These are phyloP conservation scores for Drosophila mulleri DNA, from an alignment of 2,888 invertebrate genomes.

Conservation along the genomic window DNA sequence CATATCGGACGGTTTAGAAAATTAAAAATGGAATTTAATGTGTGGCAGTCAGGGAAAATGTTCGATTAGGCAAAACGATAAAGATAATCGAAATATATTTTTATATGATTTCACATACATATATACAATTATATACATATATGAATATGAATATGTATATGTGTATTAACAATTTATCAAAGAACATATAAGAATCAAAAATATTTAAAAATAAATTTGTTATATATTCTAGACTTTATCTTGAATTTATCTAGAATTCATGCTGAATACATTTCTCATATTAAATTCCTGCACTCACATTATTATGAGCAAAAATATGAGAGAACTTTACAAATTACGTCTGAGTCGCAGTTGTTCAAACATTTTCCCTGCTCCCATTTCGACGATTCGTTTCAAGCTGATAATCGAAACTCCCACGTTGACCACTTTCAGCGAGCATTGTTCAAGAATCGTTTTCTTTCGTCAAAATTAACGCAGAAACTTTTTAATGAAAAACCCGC, in stretches of 20 bases:
- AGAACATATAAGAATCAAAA: neutral
- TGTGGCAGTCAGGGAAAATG: neutral
- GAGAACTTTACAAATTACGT: slow-evolving; percentile 31
- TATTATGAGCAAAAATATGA: neutral
- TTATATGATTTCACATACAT: neutral
- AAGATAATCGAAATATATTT: slow-evolving; percentile 14
- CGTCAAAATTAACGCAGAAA: slow-evolving; percentile 78
- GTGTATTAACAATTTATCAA: neutral
- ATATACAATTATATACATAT: neutral
- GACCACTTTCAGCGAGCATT: slow-evolving; percentile 48
- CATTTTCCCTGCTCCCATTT: slow-evolving; percentile 26
- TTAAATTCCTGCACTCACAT: neutral
- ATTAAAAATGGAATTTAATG: slow-evolving; percentile 17
- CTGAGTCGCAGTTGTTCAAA: slow-evolving; percentile 3
- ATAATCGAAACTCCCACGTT: slow-evolving; percentile 60
- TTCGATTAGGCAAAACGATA: neutral
- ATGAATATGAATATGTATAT: neutral
- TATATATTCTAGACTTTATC: too few species aligned
- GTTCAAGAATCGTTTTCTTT: slow-evolving; percentile 66
- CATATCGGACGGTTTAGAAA: slow-evolving; percentile 8
- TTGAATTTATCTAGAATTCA: too few species aligned
- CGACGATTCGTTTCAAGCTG: slow-evolving; percentile 31
- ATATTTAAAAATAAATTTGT: too few species aligned
- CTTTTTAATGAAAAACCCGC: slow-evolving; percentile 81
- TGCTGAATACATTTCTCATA: neutral